Conservation (phyloP, 2,113 vertebrate species). For the Stictonetta naevosa region DNA sequence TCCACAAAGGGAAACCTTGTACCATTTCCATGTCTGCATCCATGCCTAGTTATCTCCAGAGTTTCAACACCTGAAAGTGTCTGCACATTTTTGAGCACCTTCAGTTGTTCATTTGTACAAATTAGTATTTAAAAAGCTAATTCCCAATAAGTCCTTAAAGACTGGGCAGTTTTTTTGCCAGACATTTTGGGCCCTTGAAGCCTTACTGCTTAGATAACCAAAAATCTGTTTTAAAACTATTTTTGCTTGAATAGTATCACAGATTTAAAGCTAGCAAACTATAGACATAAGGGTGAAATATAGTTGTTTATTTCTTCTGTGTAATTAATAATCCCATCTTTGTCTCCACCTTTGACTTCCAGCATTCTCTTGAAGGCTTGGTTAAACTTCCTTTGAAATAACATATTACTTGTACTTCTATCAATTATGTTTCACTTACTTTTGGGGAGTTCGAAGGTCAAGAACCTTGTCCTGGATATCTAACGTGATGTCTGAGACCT, state of each 20-base stretch:
- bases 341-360: not conserved
- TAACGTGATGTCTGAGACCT: conserved; percentile 83
- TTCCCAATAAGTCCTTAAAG: not conserved
- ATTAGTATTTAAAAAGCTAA: not conserved
- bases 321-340: not conserved
- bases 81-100: not conserved
- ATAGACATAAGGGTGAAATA: not conserved
- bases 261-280: not conserved
- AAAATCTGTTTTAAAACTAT: not conserved
- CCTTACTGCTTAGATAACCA: not conserved
- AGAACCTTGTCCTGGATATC: conserved; percentile 89
- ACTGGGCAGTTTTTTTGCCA: not conserved
- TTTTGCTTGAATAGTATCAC: not conserved
- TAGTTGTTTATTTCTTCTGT: not conserved
- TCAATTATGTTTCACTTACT: conserved; percentile 80
- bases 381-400: not conserved
- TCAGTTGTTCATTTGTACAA: not conserved
- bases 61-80: not conserved
- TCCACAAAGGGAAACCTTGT: not conserved
- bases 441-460: conserved; percentile 88
- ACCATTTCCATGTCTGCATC: not conserved
- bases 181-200: not conserved
- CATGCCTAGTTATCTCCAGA: not conserved
- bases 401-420: not conserved
- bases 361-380: not conserved